phyloP scores from a whole-genome alignment of 2,797 vertebrate species.

The Chaenodraco wilsoni region DNA sequence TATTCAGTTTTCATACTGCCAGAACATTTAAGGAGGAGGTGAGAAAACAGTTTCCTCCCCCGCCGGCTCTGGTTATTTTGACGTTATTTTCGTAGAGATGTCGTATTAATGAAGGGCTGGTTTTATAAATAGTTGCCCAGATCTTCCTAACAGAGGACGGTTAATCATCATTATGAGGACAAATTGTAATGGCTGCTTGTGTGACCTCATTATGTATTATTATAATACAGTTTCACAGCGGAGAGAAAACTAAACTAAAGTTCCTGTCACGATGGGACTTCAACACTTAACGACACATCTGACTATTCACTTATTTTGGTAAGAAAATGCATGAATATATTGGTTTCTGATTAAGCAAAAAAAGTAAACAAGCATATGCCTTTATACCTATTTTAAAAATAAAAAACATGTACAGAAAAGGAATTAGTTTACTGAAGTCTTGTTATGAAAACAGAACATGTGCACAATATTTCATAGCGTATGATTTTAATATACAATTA shows the following conservation, averaged over 20 bases:
- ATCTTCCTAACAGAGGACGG: slow-evolving; percentile 7
- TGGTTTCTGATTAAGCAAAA: too few relatives aligned
- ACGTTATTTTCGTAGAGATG: slow-evolving; percentile 6
- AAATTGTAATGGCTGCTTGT: background rate
- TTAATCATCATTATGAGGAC: slow-evolving; percentile 4
- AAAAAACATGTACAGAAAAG: background rate
- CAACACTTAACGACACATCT: background rate
- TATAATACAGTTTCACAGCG: background rate
- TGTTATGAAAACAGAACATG: slow-evolving; percentile 18
- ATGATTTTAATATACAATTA: slow-evolving; percentile 73
- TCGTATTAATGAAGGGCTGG: slow-evolving; percentile 14
- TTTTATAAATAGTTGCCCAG: background rate
- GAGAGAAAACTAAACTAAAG: background rate
- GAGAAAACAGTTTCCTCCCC: slow-evolving; percentile 48
- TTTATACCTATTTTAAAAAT: background rate
- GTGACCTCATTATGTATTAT: too few relatives aligned
- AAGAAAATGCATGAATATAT: too few relatives aligned
- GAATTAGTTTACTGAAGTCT: background rate
- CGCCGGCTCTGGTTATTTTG: slow-evolving; percentile 17
- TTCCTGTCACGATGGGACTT: background rate
- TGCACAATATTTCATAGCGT: slow-evolving; percentile 34
- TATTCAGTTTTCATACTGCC: slow-evolving; percentile 37
- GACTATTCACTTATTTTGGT: too few relatives aligned
- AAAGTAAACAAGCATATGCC: background rate
- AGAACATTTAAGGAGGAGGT: slow-evolving; percentile 64